phyloP scores from a whole-genome alignment of 2,113 vertebrate genomes.

The Opisthocomus hoazin region DNA sequence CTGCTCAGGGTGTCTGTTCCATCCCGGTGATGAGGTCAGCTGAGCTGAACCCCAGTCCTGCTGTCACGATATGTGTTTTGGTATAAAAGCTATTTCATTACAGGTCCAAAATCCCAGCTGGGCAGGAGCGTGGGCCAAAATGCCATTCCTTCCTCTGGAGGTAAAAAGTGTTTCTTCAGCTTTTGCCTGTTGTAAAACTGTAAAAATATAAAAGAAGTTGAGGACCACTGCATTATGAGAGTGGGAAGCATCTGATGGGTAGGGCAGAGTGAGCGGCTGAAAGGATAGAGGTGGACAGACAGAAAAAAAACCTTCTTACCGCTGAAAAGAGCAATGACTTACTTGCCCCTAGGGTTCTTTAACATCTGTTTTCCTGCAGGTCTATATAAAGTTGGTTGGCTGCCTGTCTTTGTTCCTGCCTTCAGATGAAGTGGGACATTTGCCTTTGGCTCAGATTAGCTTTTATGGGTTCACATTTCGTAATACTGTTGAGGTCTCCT shows the following conservation, averaged over 20 bases:
- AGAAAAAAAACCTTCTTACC: background rate
- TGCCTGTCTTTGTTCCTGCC: background rate
- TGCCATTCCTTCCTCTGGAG: background rate
- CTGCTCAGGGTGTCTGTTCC: background rate
- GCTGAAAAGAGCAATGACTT: background rate
- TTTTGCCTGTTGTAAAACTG: background rate
- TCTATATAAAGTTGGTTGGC: background rate
- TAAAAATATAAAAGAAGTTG: background rate
- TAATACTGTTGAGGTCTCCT: background rate
- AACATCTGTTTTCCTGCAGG: background rate
- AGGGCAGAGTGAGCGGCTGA: background rate
- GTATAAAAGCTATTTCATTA: background rate
- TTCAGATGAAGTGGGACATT: background rate
- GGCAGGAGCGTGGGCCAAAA: background rate
- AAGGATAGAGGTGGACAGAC: background rate
- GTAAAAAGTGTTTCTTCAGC: background rate
- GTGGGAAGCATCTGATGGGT: background rate
- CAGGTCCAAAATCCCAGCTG: background rate
- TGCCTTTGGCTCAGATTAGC: background rate
- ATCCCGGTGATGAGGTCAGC: background rate
- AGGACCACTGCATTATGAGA: accelerated
- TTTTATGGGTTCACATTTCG: background rate
- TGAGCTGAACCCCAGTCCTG: background rate
- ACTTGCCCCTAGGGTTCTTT: background rate
- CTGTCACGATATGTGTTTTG: background rate